Conservation (phyloP, 2,888 invertebrate species). For the Dynastes tityus region DNA sequence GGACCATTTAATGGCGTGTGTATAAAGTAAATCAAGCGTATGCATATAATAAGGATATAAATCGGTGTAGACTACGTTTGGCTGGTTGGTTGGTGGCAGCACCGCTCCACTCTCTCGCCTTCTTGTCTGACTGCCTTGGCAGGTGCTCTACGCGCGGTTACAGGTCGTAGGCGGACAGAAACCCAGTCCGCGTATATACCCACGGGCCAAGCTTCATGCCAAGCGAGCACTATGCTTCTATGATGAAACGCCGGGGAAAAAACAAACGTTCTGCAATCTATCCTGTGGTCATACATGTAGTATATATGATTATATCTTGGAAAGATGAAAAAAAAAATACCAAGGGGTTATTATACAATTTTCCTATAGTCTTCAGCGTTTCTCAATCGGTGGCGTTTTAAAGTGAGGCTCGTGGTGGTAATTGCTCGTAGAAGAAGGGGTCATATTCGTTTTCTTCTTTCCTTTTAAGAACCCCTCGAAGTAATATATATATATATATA, state of each 20-base stretch:
- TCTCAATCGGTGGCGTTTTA: constrained; percentile 1
- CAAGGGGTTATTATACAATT: constrained; percentile 29
- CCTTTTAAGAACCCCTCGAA: neutral
- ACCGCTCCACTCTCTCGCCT: constrained; percentile 19
- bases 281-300: constrained; percentile 31
- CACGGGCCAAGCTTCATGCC: constrained; percentile 28
- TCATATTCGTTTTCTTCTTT: neutral
- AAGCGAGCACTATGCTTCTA: constrained; percentile 41
- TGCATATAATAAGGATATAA: constrained; percentile 49
- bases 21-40: constrained; percentile 47
- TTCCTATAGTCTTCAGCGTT: constrained; percentile 2
- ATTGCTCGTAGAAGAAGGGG: constrained; percentile 2
- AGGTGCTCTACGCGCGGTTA: constrained; percentile 48
- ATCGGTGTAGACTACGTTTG: constrained; percentile 44
- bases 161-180: constrained; percentile 49
- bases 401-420: neutral
- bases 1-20: constrained; percentile 45
- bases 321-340: constrained; percentile 40
- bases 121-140: constrained; percentile 45
- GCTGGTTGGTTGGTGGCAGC: constrained; percentile 36
- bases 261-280: constrained; percentile 46
- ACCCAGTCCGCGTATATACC: constrained; percentile 43
- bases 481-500: too few species aligned
- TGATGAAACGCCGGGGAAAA: constrained; percentile 34
- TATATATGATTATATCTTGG: constrained; percentile 15